Evolutionary conservation across 2,113 vertebrate species (phyloP), one percentile per base, ranked within the genome.

Genomic region (Chamaetylas fuelleborni): DNA sequence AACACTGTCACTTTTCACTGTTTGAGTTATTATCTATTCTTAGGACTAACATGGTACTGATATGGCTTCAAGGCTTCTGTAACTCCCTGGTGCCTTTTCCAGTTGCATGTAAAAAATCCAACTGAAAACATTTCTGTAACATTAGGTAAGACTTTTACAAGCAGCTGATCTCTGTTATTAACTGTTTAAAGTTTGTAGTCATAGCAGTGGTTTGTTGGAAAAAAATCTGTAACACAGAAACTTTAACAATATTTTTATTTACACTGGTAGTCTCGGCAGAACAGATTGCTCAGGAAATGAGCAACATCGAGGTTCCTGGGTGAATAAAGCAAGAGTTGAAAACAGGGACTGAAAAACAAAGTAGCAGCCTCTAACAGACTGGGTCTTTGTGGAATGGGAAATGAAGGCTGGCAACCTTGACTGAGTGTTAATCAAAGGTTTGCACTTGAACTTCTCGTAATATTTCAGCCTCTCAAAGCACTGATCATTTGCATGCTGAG

Each of bases 401-500:
- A 42, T 4, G 5, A 9, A 34, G 22, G 29, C 29, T 67, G 60
- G 28, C 42, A 58, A 5, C 51, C 60, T 83, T 43, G 79, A 62
- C 16, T 78, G 14, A 6, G 1, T 42, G 19, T 64, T 53, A 48
- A 47, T 69, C 28, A 19, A 65, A 28, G 16, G 19, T 13, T 50
- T 64, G 28, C 50, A 60, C 13, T 54, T 33, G 24, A 60, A 54
- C 24, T 17, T 64, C 48, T 51, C 25, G 1, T 19, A 22, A 3
- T 28, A 86, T 33, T 74, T 86, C 56, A 74, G 45, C 45, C 28
- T 60, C 14, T 25, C 4, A 2, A 58, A 54, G 20, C 38, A 54
- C 18, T 54, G 60, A 36, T 3, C 0, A 1, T 69, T 58, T 5
- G 1, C 28, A 57, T 5, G 17, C 23, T 67, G 13, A 20, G 31